A percentile compares a stretch with the other conserved stretches of the same genome.
Evolutionary conservation across 2,113 vertebrate genomes (phyloP).

Genomic region (Cyprinodon tularosa): DNA sequence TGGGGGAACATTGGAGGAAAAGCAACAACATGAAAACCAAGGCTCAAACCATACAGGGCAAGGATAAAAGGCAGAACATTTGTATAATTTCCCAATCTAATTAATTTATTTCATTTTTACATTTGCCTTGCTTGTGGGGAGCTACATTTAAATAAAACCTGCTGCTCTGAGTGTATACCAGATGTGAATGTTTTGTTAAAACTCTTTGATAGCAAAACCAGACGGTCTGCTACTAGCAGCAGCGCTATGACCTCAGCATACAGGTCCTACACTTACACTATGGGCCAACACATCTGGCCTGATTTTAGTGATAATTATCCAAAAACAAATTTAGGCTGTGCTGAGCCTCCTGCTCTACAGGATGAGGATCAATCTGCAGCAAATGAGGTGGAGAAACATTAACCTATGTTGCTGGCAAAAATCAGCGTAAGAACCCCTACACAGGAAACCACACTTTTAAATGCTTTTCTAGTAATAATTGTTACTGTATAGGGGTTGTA

Average conservation of each 20-base stretch:
- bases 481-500: not conserved
- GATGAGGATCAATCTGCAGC: constrained; percentile 61
- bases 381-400: constrained; percentile 63
- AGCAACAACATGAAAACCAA: not conserved
- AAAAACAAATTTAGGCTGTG: constrained; percentile 46
- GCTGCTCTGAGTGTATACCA: constrained; percentile 26
- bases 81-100: not conserved
- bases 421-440: not conserved
- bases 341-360: constrained; percentile 48
- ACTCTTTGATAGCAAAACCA: constrained; percentile 27
- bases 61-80: not conserved
- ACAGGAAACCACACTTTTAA: not conserved
- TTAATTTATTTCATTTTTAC: too few species aligned
- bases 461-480: not conserved
- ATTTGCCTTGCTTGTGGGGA: not conserved
- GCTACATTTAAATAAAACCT: constrained; percentile 24
- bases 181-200: constrained; percentile 41
- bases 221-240: constrained; percentile 57
- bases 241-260: constrained; percentile 55
- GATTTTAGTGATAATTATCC: constrained; percentile 27
- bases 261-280: constrained; percentile 53
- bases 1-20: not conserved
- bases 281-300: constrained; percentile 46
- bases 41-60: not conserved
- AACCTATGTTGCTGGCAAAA: constrained; percentile 23